These are phyloP conservation scores for Triops longicaudatus DNA, from an alignment of 1,140 invertebrate species.

Conservation along the genomic window DNA sequence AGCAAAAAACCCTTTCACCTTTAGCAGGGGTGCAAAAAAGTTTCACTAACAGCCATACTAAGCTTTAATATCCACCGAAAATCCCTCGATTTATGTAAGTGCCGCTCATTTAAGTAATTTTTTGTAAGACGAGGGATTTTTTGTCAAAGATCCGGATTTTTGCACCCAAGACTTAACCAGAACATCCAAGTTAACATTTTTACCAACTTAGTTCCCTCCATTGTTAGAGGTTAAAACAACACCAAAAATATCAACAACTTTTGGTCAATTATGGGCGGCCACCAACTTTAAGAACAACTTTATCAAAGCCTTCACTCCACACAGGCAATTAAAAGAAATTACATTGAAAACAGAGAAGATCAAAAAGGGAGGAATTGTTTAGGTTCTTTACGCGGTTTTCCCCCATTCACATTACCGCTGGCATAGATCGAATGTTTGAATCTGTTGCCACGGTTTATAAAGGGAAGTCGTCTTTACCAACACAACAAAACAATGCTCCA, in stretches of 20 bases:
- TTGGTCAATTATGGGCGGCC: conserved; percentile 8
- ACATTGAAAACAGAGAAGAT: conserved; percentile 1
- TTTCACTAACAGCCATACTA: conserved; percentile 4
- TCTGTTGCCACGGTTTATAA: neutral
- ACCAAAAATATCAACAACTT: conserved; percentile 8
- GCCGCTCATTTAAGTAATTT: neutral
- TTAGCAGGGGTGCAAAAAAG: conserved; percentile 6
- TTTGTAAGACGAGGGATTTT: neutral
- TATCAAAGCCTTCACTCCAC: neutral
- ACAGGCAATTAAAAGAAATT: neutral
- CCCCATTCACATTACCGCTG: neutral
- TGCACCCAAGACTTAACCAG: conserved; percentile 3
- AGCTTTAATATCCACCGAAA: neutral
- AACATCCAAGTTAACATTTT: conserved; percentile 15
- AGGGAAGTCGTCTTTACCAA: neutral
- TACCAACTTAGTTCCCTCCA: conserved; percentile 14
- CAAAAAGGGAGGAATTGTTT: neutral
- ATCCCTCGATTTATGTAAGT: neutral
- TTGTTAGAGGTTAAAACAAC: conserved; percentile 4
- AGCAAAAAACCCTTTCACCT: neutral
- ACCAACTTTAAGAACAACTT: conserved; percentile 7
- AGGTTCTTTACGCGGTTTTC: neutral
- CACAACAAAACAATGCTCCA: neutral
- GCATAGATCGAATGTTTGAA: neutral
- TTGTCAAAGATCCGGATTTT: neutral